Conservation (phyloP, 2,888 invertebrate genomes). For the Euplexia lucipara region DNA sequence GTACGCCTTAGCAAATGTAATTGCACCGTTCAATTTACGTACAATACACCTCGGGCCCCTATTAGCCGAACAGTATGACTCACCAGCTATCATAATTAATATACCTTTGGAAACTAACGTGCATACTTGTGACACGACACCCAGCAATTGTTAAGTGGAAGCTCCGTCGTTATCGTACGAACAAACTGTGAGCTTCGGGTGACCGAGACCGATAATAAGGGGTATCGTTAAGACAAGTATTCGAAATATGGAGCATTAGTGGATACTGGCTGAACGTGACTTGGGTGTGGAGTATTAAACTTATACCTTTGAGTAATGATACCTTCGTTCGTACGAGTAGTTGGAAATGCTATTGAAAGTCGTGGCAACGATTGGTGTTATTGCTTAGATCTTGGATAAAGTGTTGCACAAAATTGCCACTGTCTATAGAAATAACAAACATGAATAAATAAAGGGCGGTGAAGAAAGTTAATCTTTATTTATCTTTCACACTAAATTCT, state of each 20-base stretch:
- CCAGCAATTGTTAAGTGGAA: slow-evolving; percentile 56
- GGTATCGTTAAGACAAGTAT: slow-evolving; percentile 56
- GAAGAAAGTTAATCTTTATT: slow-evolving; percentile 14
- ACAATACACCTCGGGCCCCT: slow-evolving; percentile 56
- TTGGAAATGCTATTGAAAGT: slow-evolving; percentile 17
- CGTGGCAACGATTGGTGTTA: slow-evolving; percentile 16
- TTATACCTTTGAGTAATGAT: slow-evolving; percentile 46
- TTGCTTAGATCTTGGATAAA: slow-evolving; percentile 7
- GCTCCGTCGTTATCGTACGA: slow-evolving; percentile 58
- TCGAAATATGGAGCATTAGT: slow-evolving; percentile 51
- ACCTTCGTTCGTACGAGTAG: background rate
- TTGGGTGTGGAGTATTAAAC: slow-evolving; percentile 34
- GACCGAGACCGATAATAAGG: slow-evolving; percentile 53
- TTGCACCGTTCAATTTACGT: slow-evolving; percentile 61
- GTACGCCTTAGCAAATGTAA: slow-evolving; percentile 53
- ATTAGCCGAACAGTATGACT: slow-evolving; percentile 57
- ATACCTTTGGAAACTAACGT: slow-evolving; percentile 52
- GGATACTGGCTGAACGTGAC: slow-evolving; percentile 43
- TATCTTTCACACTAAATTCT: slow-evolving; percentile 13
- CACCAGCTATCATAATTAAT: slow-evolving; percentile 58
- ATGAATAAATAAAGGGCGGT: background rate
- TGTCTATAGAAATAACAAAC: background rate
- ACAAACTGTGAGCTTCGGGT: slow-evolving; percentile 60
- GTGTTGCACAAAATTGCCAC: background rate
- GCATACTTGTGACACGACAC: slow-evolving; percentile 59